These are phyloP conservation scores for Phylloscopus whistleri DNA, from an alignment of 2,113 vertebrate genomes.

Conservation along the genomic window DNA sequence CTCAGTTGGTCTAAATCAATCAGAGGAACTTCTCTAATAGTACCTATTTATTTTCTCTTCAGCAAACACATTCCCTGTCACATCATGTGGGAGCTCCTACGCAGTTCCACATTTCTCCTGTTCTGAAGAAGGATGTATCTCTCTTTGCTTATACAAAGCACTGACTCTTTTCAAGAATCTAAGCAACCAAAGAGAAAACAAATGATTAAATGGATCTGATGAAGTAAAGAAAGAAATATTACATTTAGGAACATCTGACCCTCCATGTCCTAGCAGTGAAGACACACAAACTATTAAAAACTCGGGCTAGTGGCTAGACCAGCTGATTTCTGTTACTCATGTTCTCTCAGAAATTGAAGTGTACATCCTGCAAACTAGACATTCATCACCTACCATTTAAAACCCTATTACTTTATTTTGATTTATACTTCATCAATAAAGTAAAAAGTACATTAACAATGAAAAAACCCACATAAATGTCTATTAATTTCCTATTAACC, in stretches of 20 bases:
- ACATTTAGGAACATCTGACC: not conserved
- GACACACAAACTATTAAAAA: not conserved
- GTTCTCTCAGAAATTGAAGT: not conserved
- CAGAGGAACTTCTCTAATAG: not conserved
- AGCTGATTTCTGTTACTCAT: not conserved
- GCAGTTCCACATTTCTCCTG: not conserved
- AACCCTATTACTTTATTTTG: not conserved
- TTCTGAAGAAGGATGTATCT: not conserved
- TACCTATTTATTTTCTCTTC: not conserved
- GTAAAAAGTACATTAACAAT: not conserved
- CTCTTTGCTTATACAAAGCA: not conserved
- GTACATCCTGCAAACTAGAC: not conserved
- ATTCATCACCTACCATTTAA: not conserved
- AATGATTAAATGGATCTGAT: not conserved
- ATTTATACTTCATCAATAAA: not conserved
- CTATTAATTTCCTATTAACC: not conserved
- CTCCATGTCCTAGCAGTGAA: not conserved
- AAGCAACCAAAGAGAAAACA: not conserved
- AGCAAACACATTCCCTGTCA: not conserved
- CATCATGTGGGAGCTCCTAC: not conserved
- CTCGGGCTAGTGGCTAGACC: not conserved
- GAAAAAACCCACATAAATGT: not conserved
- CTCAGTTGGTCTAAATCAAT: not conserved
- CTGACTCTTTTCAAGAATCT: not conserved
- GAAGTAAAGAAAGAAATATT: not conserved